Percentiles rank a stretch among this genome's conserved stretches.
These are phyloP conservation scores for Microctenopoma stevenorrisi DNA, from an alignment of 2,797 vertebrate species.

Conservation along the genomic window DNA sequence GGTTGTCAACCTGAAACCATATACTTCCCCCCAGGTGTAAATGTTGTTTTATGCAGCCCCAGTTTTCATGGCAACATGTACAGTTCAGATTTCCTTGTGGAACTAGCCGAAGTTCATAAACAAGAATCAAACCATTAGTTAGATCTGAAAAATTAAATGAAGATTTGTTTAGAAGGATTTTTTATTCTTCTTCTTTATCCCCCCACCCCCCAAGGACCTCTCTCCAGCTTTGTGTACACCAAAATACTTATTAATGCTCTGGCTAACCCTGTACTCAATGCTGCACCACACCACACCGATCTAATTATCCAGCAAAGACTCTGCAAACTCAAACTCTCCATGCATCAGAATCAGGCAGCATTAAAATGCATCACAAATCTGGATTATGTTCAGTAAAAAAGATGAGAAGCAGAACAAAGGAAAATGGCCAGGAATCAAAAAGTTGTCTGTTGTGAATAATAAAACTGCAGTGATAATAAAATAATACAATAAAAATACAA, in stretches of 20 bases:
- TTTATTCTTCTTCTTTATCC: conserved; percentile 19
- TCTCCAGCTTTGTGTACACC: conserved; percentile 66
- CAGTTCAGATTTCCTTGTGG: conserved; percentile 37
- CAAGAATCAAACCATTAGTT: conserved; percentile 22
- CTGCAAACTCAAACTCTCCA: conserved; percentile 40
- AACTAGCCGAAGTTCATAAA: conserved; percentile 42
- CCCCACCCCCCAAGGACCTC: conserved; percentile 41
- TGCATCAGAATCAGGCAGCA: conserved; percentile 68
- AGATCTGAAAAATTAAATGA: conserved; percentile 23
- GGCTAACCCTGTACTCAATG: conserved; percentile 66
- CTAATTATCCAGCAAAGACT: conserved; percentile 73
- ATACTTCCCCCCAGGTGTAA: conserved; percentile 22
- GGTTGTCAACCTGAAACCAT: conserved; percentile 28
- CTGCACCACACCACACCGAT: conserved; percentile 69
- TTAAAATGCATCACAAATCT: conserved; percentile 79
- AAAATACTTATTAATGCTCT: conserved; percentile 71
- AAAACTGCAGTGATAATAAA: conserved; percentile 77
- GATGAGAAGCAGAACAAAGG: conserved; percentile 46
- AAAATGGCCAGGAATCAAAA: conserved; percentile 71
- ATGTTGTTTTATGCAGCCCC: conserved; percentile 58
- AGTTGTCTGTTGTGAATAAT: conserved; percentile 76
- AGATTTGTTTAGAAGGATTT: conserved; percentile 42
- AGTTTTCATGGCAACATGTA: conserved; percentile 36
- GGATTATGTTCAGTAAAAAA: conserved; percentile 62
- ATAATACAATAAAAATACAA: conserved; percentile 29